Base-by-base conservation (phyloP, 1,140 invertebrate species). In the Prorops nasuta region DNA sequence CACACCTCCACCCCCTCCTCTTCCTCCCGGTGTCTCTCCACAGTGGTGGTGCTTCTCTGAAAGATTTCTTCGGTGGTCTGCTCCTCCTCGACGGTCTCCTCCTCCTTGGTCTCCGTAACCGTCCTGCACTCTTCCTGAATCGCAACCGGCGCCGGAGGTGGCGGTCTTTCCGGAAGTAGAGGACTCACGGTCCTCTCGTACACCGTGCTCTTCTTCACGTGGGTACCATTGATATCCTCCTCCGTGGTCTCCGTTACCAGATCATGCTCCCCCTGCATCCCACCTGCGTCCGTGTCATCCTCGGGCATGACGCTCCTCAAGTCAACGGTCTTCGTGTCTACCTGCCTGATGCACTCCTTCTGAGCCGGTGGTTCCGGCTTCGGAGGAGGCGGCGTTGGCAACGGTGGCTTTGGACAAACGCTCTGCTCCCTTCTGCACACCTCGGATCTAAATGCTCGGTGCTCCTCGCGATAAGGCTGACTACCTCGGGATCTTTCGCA, bases 241-340 rank as follows among this genome's bases (percentile, higher is more conserved):
- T 77, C 76, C 9, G 69, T 60, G 0, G 56, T 71, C 34, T 78
- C 76, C 0, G 74, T 77, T 18, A 68, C 66, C 3, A 74, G 44
- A 56, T 77, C 74, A 12, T 76, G 72, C 40, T 78, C 72, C 2
- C 62, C 70, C 6, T 70, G 63, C 3, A 78, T 61, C 12, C 71
- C 73, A 20, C 66, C 69, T 0, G 64, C 68, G 43, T 59, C 68
- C 8, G 63, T 38, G 0, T 64, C 71, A 2, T 70, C 66, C 35
- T 74, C 71, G 0, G 65, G 60, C 15, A 61, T 54, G 9, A 72
- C 65, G 0, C 69, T 43, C 49, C 68, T 68, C 10, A 74, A 42
- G 49, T 76, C 67, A 0, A 52, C 52, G 3, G 58, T 31, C 2
- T 59, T 52, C 1, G 52, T 49, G 12, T 72, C 66, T n/a, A 58